A percentile compares a stretch with the other conserved stretches of the same genome.
Conservation (phyloP, 1,140 invertebrate genomes). For the Lasioglossum baleicum region DNA sequence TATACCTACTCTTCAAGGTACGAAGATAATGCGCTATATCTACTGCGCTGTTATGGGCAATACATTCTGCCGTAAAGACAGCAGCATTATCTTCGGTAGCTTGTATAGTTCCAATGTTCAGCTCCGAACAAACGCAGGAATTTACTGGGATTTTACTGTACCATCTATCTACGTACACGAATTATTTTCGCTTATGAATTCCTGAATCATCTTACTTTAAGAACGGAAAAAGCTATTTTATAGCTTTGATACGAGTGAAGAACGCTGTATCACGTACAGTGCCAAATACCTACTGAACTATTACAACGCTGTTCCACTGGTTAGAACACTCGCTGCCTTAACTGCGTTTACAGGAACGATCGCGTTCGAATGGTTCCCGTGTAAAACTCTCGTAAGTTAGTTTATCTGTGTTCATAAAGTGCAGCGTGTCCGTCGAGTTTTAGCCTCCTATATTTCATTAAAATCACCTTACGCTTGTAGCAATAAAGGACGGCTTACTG, state of each 20-base stretch:
- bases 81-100: too few species aligned
- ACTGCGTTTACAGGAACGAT: not conserved
- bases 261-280: not conserved
- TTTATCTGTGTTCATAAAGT: not conserved
- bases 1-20: not conserved
- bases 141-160: too few species aligned
- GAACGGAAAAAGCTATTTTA: not conserved
- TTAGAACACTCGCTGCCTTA: not conserved
- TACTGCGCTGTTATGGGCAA: too few species aligned
- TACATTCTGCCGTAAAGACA: too few species aligned
- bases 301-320: not conserved
- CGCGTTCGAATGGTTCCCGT: not conserved
- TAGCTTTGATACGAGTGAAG: not conserved
- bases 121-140: too few species aligned
- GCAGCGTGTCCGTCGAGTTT: not conserved
- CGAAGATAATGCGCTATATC: too few species aligned
- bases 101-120: too few species aligned
- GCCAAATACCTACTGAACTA: not conserved
- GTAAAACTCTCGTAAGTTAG: not conserved
- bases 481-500: not conserved
- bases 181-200: too few species aligned
- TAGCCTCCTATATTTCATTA: not conserved
- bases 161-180: too few species aligned
- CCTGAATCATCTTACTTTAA: too few species aligned
- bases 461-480: not conserved